Evolutionary conservation across 2,797 vertebrate genomes (phyloP).

Genomic region (Margarornis squamiger): DNA sequence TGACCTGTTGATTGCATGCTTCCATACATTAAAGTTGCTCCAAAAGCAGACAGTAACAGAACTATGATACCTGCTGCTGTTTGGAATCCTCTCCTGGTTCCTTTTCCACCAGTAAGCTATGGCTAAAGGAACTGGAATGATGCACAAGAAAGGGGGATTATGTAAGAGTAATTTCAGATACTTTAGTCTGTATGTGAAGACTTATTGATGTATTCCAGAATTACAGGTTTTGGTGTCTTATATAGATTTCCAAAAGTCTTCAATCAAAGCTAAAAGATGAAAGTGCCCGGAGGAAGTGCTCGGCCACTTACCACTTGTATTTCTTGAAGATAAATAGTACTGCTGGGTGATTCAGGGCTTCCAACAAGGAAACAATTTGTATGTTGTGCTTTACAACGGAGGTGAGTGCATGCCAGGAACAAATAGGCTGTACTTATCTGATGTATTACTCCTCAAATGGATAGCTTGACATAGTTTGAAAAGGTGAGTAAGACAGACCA

Average conservation of each 20-base stretch:
- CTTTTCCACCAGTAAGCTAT: neutral
- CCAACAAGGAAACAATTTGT: slow-evolving; percentile 39
- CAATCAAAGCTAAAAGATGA: neutral
- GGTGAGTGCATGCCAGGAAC: slow-evolving; percentile 29
- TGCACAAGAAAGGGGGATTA: neutral
- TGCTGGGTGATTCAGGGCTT: neutral
- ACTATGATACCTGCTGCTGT: neutral
- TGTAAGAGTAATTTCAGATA: neutral
- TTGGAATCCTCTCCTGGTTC: neutral
- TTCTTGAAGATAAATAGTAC: slow-evolving; percentile 19
- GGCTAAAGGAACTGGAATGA: neutral
- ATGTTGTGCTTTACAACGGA: neutral
- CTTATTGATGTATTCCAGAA: neutral
- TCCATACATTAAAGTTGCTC: neutral
- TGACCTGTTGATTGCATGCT: neutral
- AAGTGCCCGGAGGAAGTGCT: neutral
- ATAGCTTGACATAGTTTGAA: slow-evolving; percentile 10
- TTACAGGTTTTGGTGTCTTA: neutral
- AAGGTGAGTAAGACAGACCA: slow-evolving; percentile 14
- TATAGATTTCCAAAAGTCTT: neutral
- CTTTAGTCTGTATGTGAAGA: neutral
- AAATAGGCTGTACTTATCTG: slow-evolving; percentile 42
- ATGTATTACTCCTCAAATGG: slow-evolving; percentile 30
- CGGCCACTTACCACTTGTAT: neutral
- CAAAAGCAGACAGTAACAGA: neutral